A percentile compares a stretch with the other conserved stretches of the same genome.
Conservation (phyloP, 2,113 vertebrate genomes). For the Haliaeetus leucogaster region DNA sequence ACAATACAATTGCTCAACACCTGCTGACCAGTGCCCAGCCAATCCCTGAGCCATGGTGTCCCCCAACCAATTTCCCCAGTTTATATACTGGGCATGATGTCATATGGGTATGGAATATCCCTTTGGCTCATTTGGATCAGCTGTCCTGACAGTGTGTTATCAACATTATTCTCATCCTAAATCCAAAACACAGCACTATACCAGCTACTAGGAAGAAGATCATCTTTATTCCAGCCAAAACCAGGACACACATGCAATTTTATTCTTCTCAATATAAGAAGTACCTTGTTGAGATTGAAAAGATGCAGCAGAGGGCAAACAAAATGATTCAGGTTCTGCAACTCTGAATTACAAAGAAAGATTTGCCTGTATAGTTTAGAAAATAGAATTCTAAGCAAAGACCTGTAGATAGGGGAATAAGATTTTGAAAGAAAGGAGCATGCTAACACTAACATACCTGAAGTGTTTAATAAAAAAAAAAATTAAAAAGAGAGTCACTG, state of each 20-base stretch:
- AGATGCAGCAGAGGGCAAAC: not conserved
- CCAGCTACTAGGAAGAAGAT: too few relatives aligned
- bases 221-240: too few relatives aligned
- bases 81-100: too few relatives aligned
- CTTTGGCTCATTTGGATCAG: too few relatives aligned
- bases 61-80: too few relatives aligned
- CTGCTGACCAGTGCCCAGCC: too few relatives aligned
- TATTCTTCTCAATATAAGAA: not conserved
- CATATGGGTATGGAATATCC: too few relatives aligned
- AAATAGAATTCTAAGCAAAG: not conserved
- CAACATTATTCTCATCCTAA: too few relatives aligned
- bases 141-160: too few relatives aligned
- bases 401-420: not conserved
- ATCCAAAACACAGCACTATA: too few relatives aligned
- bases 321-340: not conserved
- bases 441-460: accelerated
- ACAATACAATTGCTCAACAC: too few relatives aligned
- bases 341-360: not conserved
- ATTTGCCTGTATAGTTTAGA: not conserved
- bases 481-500: not conserved
- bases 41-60: too few relatives aligned
- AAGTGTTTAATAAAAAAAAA: not conserved
- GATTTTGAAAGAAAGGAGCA: not conserved
- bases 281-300: not conserved
- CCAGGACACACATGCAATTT: not conserved